Evolutionary conservation across 2,888 invertebrate genomes (phyloP), one percentile per base, ranked within the genome.

Genomic region (Marronus borbonicus): DNA sequence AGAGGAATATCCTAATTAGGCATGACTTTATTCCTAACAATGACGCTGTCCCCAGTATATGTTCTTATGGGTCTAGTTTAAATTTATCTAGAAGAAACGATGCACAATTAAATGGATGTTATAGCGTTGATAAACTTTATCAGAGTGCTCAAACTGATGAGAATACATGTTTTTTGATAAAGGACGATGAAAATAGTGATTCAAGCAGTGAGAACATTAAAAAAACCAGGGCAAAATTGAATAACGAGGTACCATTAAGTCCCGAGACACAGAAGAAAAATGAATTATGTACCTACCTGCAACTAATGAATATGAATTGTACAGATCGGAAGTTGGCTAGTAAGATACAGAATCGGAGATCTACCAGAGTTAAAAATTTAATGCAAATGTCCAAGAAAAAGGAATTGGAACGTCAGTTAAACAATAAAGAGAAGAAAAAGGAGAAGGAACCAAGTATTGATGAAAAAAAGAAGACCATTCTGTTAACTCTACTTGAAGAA

Each of bases 201-300:
- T 17, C 44, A 10, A 7, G 17, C 52, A 68, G 14, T 20, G 76
- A 52, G 17, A 20, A 50, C 3, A 10, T 17, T 14, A 49, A 31
- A 49, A 75, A 62, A 39, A 2, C 1, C 7, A 64, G 14, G n/a
- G 49, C 58, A 52, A 70, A 77, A 77, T 14, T 58, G 3, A 36
- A 65, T 20, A 64, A 55, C 31, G 76, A 77, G 10, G 68, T 77
- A 31, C 85, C 86, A 10, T 55, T 82, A 31, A 87, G 86, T 81
- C 86, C 87, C 0, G 88, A 88, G 76, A 87, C 83, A 60, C 84
- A 84, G 20, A 86, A 86, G 79, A 88, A 88, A 77, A 85, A 85
- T 52, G 88, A 88, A 80, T 83, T 88, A 44, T 88, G 87, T 80
- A 85, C 84, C 28, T 88, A 88, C 82, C 82, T 88, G 72, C 85